Base-by-base conservation (phyloP, 2,797 vertebrate genomes). In the Sebastes oblongus region DNA sequence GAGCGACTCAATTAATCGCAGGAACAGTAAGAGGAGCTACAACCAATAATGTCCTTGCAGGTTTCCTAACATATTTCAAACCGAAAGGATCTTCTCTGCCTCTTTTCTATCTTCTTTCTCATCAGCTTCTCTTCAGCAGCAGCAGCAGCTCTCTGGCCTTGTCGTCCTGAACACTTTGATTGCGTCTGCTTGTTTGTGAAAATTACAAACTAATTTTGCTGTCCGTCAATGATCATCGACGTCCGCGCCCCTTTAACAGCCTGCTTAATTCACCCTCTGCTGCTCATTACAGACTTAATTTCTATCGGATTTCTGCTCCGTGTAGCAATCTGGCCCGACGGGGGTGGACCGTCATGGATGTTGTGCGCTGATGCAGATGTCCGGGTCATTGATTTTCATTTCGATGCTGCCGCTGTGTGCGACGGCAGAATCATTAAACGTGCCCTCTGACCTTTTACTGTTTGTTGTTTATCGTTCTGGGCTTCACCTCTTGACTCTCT, bases 241-340 rank as follows among this genome's bases (percentile, higher is more conserved):
- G 66, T 10, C 2, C 42, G 3, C 46, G 27, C 55, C 75, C 46
- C 68, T 71, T 24, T 77, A 78, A 83, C 24, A 64, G 60, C 29
- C 64, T 36, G 66, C 39, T 46, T 71, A 72, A 83, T 64, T 42
- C 66, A 54, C 60, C 55, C 60, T 68, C 60, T 36, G 75, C 66
- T 58, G 82, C 82, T 88, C 87, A 34, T 81, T 77, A 85, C 25
- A 0, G 3, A 66, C 80, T 67, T 84, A 11, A 70, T 81, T 71
- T 73, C 70, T 72, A 65, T 73, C 67, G 75, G 72, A 59, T 78
- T 83, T 71, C 66, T 22, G 61, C 73, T 79, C 34, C 4, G 42
- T 56, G 54, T 14, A 13, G 80, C 55, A 0, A 13, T 74, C 42
- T 18, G 68, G 10, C 39, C 66, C 1, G 76, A 73, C 2, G 56